Base-by-base conservation (phyloP, 2,888 invertebrate species). In the Lordiphosa andalusiaca region DNA sequence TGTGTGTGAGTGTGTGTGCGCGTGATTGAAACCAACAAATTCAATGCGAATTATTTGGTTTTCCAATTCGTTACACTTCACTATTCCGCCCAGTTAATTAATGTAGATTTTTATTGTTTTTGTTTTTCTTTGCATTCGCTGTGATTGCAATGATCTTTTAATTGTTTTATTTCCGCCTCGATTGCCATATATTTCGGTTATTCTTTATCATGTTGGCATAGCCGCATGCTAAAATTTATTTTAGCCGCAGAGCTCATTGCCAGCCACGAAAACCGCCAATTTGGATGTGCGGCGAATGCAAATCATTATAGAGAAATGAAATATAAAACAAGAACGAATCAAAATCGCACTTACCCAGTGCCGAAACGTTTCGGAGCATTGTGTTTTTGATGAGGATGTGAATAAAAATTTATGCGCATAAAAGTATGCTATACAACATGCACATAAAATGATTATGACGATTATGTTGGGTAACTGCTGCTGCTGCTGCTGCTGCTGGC, bases 11-110 rank as follows among this genome's bases (percentile, higher is more conserved):
- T 37, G 39, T 51, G 7, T 37, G 30, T 37, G 40, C 25, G 55
- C 25, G 36, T 38, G 41, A 72, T 71, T 72, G 66, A 71, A 80
- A 83, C 68, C 81, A 69, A 55, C 68, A 60, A 81, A 81, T 84
- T 82, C 82, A 82, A 82, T 73, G 72, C 74, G 74, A 78, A 82
- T 84, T 82, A 85, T 82, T 82, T 82, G 82, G 83, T 78, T 86
- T 86, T 83, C 72, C 78, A 78, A 81, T 85, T 83, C 84, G 73
- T 70, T 84, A 77, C 78, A 70, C 71, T 71, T 73, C 71, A 71
- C 71, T 68, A 67, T 69, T 46, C 56, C 65, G 61, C 51, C 51
- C 71, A 82, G 73, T 86, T 86, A 84, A 84, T 83, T 86, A 73
- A 81, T 69, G 66, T 55, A 56, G 51, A 54, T 58, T 58, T 63